Base-by-base conservation (phyloP, 2,797 vertebrate species). In the Pelochelys cantorii region DNA sequence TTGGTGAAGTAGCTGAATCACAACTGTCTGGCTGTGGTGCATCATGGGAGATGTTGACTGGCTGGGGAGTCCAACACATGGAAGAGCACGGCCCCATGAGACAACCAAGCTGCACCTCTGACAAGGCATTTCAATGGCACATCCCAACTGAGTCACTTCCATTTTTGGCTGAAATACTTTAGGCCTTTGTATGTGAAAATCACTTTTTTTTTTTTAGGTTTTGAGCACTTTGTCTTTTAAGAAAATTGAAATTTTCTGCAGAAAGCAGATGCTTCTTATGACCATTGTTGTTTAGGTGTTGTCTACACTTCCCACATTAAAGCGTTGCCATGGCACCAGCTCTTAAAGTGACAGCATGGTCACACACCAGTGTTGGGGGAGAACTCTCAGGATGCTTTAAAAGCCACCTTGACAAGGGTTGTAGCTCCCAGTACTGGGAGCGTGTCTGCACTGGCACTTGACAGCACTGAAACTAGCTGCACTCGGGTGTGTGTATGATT, bases 1-100 rank as follows among this genome's bases (percentile, higher is more conserved):
- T 68, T 20, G n/a, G 34, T 37, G n/a, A 37, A 18, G 65, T 6
- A 37, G 65, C n/a, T 71, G 18, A 71, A 37, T 71, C 65, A 22
- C 5, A 1, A 5, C 5, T 71, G 4, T 71, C 34, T 37, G 34
- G 68, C 68, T 37, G 68, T 37, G n/a, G 34, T 34, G 34, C 18
- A 23, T 71, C 34, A 11, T 22, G 34, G 68, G n/a, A 71, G 68
- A 34, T 37, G 68, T 22, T 11, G 68, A n/a, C 68, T 37, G 68
- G 11, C n/a, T 5, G n/a, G 68, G 17, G 20, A 22, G n/a, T 34
- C 68, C 3, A 20, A 11, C 15, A 0, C n/a, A 7, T 0, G 18
- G 79, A 29, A 56, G 10, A 71, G 20, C 22, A 37, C 37, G 18
- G 34, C 62, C 31, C 31, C 62, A 65, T 17, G 62, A 65, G 59